phyloP scores from a whole-genome alignment of 2,113 vertebrate genomes.

The Sterrhoptilus dennistouni region DNA sequence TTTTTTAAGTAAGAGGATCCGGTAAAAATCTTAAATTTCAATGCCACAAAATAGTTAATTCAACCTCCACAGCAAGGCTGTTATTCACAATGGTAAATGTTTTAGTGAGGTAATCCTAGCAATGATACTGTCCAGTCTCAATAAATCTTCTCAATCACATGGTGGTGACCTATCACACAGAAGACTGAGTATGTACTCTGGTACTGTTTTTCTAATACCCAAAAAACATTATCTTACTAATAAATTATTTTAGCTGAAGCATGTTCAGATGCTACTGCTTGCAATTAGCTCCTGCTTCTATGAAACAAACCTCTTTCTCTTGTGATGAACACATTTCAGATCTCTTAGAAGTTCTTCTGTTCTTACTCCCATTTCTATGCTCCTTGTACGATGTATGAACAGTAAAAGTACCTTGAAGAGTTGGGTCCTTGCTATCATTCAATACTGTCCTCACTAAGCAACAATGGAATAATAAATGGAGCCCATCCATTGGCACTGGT shows the following conservation, averaged over 20 bases:
- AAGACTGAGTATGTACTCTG: neutral
- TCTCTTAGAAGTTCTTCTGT: neutral
- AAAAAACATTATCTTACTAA: neutral
- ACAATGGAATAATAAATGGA: neutral
- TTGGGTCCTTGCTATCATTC: neutral
- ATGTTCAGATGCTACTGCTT: neutral
- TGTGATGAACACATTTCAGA: neutral
- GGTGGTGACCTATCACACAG: neutral
- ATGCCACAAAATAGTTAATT: neutral
- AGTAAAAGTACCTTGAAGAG: neutral
- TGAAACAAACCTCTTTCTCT: neutral
- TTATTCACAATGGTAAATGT: neutral
- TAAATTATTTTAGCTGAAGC: neutral
- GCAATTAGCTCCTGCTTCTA: neutral
- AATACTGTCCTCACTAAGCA: neutral
- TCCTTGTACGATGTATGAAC: neutral
- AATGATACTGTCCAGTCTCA: neutral
- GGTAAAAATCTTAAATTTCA: neutral
- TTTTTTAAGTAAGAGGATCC: fast-evolving
- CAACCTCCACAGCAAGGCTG: neutral
- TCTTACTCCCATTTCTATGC: neutral
- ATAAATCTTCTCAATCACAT: neutral
- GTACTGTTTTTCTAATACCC: neutral
- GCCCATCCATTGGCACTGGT: neutral
- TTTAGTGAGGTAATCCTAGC: neutral